phyloP scores from a whole-genome alignment of 2,797 vertebrate species.

The Ispidina picta region DNA sequence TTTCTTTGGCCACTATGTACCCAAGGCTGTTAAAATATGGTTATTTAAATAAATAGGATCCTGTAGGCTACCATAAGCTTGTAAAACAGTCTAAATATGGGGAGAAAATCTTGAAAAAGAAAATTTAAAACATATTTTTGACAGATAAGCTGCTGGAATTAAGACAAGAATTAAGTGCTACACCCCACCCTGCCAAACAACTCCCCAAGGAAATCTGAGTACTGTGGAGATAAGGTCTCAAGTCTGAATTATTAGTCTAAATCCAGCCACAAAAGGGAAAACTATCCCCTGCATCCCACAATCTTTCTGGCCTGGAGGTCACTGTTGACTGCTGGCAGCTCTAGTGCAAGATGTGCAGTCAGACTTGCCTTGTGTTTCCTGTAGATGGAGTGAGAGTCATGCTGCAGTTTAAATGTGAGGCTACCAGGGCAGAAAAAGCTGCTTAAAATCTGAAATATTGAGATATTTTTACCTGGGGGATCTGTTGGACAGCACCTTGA shows the following conservation, averaged over 20 bases:
- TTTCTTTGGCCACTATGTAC: neutral
- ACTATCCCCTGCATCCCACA: neutral
- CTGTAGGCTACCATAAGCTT: fast-evolving
- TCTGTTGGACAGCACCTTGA: neutral
- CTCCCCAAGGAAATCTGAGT: neutral
- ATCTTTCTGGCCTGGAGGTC: neutral
- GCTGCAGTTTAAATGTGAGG: neutral
- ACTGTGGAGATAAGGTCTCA: neutral
- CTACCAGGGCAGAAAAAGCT: neutral
- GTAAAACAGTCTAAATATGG: neutral
- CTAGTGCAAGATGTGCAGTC: fast-evolving
- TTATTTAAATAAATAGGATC: neutral
- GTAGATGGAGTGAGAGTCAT: conserved; percentile 61
- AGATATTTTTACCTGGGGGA: conserved; percentile 15
- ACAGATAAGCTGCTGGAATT: neutral
- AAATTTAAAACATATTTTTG: neutral
- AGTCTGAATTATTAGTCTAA: neutral
- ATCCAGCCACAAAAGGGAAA: neutral
- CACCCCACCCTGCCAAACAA: neutral
- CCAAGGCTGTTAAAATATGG: neutral
- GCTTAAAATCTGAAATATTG: neutral
- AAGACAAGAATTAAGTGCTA: neutral
- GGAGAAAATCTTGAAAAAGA: neutral
- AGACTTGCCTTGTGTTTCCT: neutral
- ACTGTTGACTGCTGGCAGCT: neutral